Percentiles rank a stretch among this genome's conserved stretches.
Evolutionary conservation across 2,797 vertebrate species (phyloP).

Genomic region (Streptopelia turtur): DNA sequence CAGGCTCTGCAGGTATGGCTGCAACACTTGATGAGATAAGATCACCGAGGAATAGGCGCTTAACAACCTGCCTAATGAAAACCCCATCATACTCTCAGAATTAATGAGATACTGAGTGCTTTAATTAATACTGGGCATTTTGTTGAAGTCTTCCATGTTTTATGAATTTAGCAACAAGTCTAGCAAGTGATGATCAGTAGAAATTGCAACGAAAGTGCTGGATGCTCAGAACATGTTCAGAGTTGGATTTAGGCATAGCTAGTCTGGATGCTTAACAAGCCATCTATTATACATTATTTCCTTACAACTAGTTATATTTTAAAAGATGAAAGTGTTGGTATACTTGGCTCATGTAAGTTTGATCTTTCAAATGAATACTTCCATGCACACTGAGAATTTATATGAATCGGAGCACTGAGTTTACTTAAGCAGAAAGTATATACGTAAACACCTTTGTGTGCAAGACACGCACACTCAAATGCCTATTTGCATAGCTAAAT

Average conservation of each 20-base stretch:
- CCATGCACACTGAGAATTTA: neutral
- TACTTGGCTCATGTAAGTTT: neutral
- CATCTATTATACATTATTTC: neutral
- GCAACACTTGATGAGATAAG: constrained; percentile 9
- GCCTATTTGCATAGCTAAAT: neutral
- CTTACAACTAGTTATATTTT: neutral
- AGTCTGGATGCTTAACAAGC: neutral
- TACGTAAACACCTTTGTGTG: neutral
- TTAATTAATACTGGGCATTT: constrained; percentile 17
- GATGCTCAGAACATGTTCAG: neutral
- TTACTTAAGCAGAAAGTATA: neutral
- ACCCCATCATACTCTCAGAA: neutral
- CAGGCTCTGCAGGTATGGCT: neutral
- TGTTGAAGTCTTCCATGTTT: neutral
- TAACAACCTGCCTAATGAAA: constrained; percentile 46
- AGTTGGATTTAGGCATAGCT: neutral
- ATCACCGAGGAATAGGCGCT: neutral
- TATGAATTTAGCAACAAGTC: neutral
- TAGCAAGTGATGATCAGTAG: neutral
- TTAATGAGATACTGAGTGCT: neutral
- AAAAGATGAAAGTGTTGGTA: neutral
- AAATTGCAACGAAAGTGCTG: neutral
- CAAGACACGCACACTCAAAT: neutral
- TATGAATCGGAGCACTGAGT: neutral
- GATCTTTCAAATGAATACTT: neutral